Percentiles rank a stretch among this genome's conserved stretches.
Evolutionary conservation across 2,113 vertebrate species (phyloP).

Genomic region (Ovis aries): DNA sequence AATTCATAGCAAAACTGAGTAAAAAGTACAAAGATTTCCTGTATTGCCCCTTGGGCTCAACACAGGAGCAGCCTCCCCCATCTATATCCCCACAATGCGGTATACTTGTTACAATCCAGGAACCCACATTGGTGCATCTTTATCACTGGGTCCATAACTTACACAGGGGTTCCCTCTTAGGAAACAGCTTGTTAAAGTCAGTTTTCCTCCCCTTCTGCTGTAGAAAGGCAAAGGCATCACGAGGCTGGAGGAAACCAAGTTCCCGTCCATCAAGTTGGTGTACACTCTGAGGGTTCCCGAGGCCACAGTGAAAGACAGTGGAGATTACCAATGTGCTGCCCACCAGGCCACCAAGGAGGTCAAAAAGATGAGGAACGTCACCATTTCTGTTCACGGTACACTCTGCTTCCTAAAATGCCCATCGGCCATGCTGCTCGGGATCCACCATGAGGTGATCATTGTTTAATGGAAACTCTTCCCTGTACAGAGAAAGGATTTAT

Average conservation of each 20-base stretch:
- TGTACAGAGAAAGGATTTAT: slow-evolving; percentile 89
- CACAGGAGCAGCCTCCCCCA: fast-evolving
- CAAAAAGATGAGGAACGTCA: slow-evolving; percentile 87
- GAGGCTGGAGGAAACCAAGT: slow-evolving; percentile 81
- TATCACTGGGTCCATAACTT: fast-evolving
- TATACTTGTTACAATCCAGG: fast-evolving
- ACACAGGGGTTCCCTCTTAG: neutral
- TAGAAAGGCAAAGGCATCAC: slow-evolving; percentile 82
- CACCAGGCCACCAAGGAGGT: slow-evolving; percentile 87
- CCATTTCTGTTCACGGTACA: slow-evolving; percentile 91
- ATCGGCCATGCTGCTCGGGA: fast-evolving
- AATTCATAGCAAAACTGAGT: neutral
- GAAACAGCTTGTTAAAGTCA: neutral
- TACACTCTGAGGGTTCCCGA: slow-evolving; percentile 91
- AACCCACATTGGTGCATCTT: fast-evolving
- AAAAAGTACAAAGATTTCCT: neutral
- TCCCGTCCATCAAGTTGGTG: slow-evolving; percentile 80
- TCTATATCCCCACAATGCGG: fast-evolving
- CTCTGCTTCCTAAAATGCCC: slow-evolving; percentile 36
- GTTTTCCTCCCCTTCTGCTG: slow-evolving; percentile 39
- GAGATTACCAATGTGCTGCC: slow-evolving; percentile 93
- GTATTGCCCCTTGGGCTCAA: no score
- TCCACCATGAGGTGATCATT: fast-evolving
- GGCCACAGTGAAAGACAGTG: slow-evolving; percentile 92
- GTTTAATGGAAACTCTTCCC: slow-evolving; percentile 54